phyloP scores from a whole-genome alignment of 2,888 invertebrate genomes.

The Nezara viridula region DNA sequence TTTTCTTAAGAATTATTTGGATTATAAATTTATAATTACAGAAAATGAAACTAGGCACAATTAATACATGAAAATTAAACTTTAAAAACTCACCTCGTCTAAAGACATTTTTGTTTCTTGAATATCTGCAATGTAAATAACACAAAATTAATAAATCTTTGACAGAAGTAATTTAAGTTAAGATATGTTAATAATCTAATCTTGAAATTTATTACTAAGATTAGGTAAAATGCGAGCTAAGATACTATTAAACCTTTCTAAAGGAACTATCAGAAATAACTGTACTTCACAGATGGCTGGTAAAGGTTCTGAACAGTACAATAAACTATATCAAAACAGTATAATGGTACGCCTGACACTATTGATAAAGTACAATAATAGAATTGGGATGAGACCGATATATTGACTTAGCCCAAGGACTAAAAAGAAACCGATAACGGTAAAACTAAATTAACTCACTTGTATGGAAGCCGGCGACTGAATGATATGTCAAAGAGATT shows the following conservation, averaged over 20 bases:
- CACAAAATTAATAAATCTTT: neutral
- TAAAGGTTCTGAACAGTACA: neutral
- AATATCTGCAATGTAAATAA: neutral
- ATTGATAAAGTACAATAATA: constrained; percentile 18
- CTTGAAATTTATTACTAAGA: neutral
- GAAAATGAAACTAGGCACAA: too few relatives aligned
- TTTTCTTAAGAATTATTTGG: too few relatives aligned
- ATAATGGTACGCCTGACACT: neutral
- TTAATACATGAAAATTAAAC: neutral
- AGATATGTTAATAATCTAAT: neutral
- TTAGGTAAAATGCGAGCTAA: neutral
- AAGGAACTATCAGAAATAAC: neutral
- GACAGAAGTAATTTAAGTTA: neutral
- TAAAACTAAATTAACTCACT: neutral
- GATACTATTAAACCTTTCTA: neutral
- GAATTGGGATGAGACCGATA: constrained; percentile 18
- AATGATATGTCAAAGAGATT: constrained; percentile 21
- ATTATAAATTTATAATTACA: too few relatives aligned
- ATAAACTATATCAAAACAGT: neutral
- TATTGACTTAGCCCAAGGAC: constrained; percentile 5
- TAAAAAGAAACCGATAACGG: neutral
- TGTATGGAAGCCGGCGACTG: constrained; percentile 17
- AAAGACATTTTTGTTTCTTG: constrained; percentile 51
- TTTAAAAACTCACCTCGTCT: constrained; percentile 30
- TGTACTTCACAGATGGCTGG: constrained; percentile 1